Conservation (phyloP, 2,113 vertebrate species). For the Clarias gariepinus region DNA sequence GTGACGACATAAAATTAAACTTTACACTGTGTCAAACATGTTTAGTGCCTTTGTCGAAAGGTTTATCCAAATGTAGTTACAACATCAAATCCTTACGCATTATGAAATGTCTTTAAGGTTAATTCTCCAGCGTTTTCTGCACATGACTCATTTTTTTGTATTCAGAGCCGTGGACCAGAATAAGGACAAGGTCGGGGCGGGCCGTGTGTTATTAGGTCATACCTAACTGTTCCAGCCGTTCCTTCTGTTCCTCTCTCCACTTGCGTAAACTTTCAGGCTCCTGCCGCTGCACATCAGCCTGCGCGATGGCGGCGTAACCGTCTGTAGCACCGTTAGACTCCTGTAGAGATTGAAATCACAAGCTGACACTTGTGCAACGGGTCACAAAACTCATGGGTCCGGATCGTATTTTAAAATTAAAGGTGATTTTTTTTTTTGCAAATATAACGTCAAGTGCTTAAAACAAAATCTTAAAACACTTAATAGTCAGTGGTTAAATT, state of each 20-base stretch:
- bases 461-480: too few relatives aligned
- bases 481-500: too few relatives aligned
- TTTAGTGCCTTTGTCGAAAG: background rate
- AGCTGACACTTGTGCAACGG: background rate
- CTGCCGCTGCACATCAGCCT: conserved; percentile 87
- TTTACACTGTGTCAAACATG: background rate
- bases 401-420: too few relatives aligned
- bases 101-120: background rate
- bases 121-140: background rate
- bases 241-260: conserved; percentile 96
- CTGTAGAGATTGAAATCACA: conserved; percentile 63
- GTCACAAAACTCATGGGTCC: too few relatives aligned
- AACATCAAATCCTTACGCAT: background rate
- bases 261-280: conserved; percentile 96
- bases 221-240: conserved; percentile 91
- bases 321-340: conserved; percentile 86
- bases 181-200: background rate
- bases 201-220: background rate
- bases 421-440: too few relatives aligned
- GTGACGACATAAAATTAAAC: background rate
- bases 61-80: background rate
- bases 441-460: too few relatives aligned
- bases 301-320: conserved; percentile 89
- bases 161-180: background rate
- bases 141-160: background rate